Evolutionary conservation across 2,113 vertebrate species (phyloP).

Genomic region (Tichodroma muraria): DNA sequence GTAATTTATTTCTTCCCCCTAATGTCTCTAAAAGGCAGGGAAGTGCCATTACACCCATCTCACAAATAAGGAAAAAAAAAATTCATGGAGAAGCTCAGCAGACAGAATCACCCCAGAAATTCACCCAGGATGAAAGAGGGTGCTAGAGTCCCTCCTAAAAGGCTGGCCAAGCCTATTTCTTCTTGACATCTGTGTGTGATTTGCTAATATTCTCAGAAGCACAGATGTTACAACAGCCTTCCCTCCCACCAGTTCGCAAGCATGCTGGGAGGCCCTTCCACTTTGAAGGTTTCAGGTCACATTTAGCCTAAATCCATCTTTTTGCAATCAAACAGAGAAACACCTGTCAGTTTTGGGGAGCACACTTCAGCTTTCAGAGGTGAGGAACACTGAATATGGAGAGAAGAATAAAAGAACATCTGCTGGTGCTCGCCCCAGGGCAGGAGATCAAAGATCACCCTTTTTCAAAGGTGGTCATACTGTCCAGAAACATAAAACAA

Average conservation of each 20-base stretch:
- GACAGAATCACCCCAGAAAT: background rate
- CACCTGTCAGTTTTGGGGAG: constrained; percentile 36
- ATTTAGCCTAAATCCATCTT: constrained; percentile 37
- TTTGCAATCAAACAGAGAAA: constrained; percentile 28
- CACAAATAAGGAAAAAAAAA: background rate
- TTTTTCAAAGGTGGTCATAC: constrained; percentile 12
- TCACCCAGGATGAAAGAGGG: background rate
- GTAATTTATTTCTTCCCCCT: background rate
- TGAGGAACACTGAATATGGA: background rate
- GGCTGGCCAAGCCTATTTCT: background rate
- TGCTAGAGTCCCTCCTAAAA: background rate
- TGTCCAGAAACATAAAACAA: constrained; percentile 13
- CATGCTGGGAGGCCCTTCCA: background rate
- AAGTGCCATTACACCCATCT: background rate
- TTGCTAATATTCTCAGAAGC: constrained; percentile 16
- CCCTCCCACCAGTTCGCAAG: background rate
- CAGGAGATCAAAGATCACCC: constrained; percentile 32
- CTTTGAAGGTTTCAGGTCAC: constrained; percentile 39
- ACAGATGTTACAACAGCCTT: background rate
- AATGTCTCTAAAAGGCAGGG: background rate
- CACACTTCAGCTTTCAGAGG: background rate
- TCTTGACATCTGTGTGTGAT: background rate
- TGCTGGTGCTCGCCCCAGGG: background rate
- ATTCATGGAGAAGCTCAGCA: background rate
- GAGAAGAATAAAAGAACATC: constrained; percentile 45